A percentile compares a stretch with the other conserved stretches of the same genome.
These are phyloP conservation scores for Aphelocoma coerulescens DNA, from an alignment of 2,113 vertebrate genomes.

Conservation along the genomic window DNA sequence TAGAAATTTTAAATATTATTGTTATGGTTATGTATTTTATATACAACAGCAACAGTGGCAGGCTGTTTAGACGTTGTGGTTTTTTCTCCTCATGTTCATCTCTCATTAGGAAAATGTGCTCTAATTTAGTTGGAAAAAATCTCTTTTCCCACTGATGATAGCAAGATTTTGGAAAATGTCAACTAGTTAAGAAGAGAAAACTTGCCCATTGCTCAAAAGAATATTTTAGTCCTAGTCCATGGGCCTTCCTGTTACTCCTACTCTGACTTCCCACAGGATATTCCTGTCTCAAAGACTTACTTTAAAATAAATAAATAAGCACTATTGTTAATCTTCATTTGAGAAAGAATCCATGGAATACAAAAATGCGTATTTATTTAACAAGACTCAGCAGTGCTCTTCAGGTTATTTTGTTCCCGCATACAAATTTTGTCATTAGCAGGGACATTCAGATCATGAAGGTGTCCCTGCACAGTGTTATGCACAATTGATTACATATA, in stretches of 20 bases:
- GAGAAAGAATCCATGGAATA: neutral
- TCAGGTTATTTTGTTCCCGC: neutral
- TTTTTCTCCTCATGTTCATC: neutral
- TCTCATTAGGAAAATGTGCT: neutral
- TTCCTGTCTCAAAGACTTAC: neutral
- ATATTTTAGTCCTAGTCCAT: neutral
- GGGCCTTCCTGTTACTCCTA: neutral
- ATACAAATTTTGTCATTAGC: neutral
- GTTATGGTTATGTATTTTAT: neutral
- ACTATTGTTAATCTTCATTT: neutral
- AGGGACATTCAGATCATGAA: neutral
- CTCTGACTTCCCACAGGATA: neutral
- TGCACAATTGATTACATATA: neutral
- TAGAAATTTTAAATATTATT: neutral
- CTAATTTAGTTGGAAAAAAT: neutral
- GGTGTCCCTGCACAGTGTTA: neutral
- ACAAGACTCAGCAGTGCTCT: neutral
- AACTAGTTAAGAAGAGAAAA: neutral
- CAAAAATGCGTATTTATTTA: neutral
- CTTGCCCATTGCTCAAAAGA: neutral
- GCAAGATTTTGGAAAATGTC: neutral
- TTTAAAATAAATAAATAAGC: conserved; percentile 3
- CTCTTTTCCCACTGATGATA: neutral
- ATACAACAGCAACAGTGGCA: neutral
- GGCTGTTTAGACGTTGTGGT: neutral